Percentiles rank a stretch among this genome's conserved stretches.
These are phyloP conservation scores for Gallinago jamesoni DNA, from an alignment of 2,113 vertebrate species.

Conservation along the genomic window DNA sequence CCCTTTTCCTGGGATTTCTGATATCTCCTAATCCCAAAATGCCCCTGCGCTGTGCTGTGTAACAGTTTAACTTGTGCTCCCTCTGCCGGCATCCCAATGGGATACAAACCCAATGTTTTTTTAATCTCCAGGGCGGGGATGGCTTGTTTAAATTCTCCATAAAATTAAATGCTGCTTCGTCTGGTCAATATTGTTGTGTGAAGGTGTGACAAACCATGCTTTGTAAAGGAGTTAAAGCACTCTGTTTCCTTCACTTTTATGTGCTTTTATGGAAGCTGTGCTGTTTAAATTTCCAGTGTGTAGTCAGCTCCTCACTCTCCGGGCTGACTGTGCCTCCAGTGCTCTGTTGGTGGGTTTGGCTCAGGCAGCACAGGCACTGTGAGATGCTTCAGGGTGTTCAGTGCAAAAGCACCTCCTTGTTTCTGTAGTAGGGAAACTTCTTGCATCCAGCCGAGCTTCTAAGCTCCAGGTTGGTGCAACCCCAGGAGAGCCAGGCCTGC, in stretches of 20 bases:
- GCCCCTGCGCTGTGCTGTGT: not conserved
- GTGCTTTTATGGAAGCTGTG: not conserved
- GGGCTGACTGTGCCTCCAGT: not conserved
- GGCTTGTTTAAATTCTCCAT: not conserved
- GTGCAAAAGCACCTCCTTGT: not conserved
- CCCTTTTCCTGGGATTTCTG: not conserved
- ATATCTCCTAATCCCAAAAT: not conserved
- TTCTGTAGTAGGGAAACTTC: not conserved
- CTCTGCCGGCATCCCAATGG: not conserved
- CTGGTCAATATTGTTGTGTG: not conserved
- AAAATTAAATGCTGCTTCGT: not conserved
- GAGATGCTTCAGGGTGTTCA: not conserved
- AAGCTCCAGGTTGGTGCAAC: not conserved
- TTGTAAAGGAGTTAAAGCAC: not conserved
- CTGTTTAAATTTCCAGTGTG: not conserved
- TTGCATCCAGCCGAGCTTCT: not conserved
- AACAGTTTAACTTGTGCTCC: not conserved
- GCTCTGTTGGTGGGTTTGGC: not conserved
- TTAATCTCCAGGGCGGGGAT: not conserved
- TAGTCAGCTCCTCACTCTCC: fast-evolving
- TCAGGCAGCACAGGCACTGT: not conserved
- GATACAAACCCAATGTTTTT: fast-evolving
- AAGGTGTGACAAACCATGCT: not conserved
- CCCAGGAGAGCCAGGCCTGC: not conserved
- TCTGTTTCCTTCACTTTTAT: not conserved